Evolutionary conservation across 2,113 vertebrate species (phyloP).

Genomic region (Muscicapa adusta): DNA sequence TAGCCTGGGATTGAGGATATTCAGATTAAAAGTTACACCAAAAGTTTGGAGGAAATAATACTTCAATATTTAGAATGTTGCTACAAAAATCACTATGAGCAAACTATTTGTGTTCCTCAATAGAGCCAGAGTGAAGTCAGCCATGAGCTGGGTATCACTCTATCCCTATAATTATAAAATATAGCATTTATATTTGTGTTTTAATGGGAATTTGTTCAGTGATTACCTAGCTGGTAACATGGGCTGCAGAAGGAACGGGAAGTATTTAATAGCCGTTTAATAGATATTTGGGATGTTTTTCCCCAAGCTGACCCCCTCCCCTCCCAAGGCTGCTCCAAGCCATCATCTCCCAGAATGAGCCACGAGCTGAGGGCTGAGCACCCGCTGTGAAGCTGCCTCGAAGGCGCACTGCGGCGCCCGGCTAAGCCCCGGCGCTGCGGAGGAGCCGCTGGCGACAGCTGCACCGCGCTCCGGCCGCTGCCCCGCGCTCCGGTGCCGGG

Average conservation of each 20-base stretch:
- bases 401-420: fast-evolving
- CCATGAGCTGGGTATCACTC: neutral
- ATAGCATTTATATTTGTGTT: neutral
- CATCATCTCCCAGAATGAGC: neutral
- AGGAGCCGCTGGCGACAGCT: fast-evolving
- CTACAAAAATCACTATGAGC: neutral
- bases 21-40: neutral
- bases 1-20: neutral
- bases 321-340: neutral
- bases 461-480: neutral
- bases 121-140: neutral
- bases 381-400: neutral
- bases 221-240: neutral
- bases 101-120: neutral
- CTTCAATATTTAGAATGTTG: neutral
- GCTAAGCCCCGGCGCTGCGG: neutral
- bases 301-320: neutral
- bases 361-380: neutral
- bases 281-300: neutral
- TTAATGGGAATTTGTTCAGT: neutral
- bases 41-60: neutral
- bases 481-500: neutral
- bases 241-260: neutral
- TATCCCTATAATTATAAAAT: neutral
- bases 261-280: neutral